These are phyloP conservation scores for Aegypius monachus DNA, from an alignment of 2,113 vertebrate species.

Conservation along the genomic window DNA sequence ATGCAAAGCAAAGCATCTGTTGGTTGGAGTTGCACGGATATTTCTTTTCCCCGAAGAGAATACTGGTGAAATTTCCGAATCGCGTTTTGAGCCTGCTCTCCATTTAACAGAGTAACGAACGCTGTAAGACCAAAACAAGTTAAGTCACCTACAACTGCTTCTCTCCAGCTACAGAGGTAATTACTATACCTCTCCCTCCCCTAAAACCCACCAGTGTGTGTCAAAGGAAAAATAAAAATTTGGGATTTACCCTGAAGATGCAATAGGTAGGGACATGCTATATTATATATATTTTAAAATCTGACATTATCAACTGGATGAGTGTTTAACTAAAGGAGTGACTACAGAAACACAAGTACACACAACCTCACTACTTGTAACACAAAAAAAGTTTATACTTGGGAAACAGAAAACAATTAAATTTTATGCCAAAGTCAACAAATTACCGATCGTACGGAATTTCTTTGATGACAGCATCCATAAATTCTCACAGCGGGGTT, in stretches of 20 bases:
- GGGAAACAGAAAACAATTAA: background rate
- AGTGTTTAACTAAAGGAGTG: background rate
- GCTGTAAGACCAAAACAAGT: constrained; percentile 73
- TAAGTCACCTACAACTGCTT: background rate
- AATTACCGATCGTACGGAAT: rapidly evolving
- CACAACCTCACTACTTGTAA: background rate
- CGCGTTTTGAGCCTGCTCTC: constrained; percentile 93
- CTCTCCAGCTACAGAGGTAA: background rate
- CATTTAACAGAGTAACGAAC: constrained; percentile 93
- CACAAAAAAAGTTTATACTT: background rate
- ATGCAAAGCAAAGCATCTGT: constrained; percentile 94
- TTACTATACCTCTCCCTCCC: background rate
- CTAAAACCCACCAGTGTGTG: background rate
- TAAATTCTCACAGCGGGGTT: background rate
- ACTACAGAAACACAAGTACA: background rate
- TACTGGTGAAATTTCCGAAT: constrained; percentile 89
- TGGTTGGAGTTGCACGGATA: constrained; percentile 92
- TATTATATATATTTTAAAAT: background rate
- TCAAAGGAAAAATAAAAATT: background rate
- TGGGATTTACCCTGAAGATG: background rate
- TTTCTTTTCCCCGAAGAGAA: constrained; percentile 85
- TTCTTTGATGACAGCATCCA: background rate
- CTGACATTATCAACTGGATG: rapidly evolving
- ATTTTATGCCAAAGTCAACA: background rate
- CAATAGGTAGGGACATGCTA: background rate